Base-by-base conservation (phyloP, 1,140 invertebrate species). In the Amyelois transitella region DNA sequence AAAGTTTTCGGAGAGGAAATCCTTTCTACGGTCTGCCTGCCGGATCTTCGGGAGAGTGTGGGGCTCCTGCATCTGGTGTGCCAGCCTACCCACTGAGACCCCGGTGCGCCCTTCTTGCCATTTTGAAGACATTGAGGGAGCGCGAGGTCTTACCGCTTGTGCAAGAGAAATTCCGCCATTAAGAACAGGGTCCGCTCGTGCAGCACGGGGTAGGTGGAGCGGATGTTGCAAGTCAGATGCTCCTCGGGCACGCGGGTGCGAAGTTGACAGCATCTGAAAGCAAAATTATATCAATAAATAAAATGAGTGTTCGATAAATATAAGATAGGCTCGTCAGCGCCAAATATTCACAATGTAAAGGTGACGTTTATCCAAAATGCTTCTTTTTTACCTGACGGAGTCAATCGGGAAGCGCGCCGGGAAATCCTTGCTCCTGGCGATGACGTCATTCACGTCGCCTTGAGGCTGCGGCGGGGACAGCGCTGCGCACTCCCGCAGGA, bases 111-210 rank as follows among this genome's bases (percentile, higher is more conserved):
- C n/a, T n/a, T n/a, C n/a, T n/a, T n/a, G n/a, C n/a, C n/a, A n/a
- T n/a, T n/a, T n/a, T n/a, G 2, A 17, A 43, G 10, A 6, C 10
- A n/a, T 12, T 6, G 12, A 43, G 14, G 38, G n/a, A 17, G 12
- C n/a, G 4, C 10, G 38, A n/a, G n/a, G 18, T 14, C 21, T 18
- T 24, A 51, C 49, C 43, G 45, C 43, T 58, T 58, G 38, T 51
- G 45, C 6, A 58, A 6, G 0, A 58, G 21, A 19, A 58, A 58
- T 10, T 58, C 44, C 1, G 49, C 55, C 24, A 58, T 58, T 2
- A 58, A 25, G 10, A 52, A 14, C 10, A 59, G 17, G 18, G 43
- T 32, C 1, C 54, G 47, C 14, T 56, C 47, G 47, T 56, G 47
- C 14, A 56, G 20, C 10, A 56, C 18, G 4, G 54, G 48, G 32